Evolutionary conservation across 2,888 invertebrate species (phyloP), one percentile per base, ranked within the genome.

Genomic region (Leptopterna dolabrata): DNA sequence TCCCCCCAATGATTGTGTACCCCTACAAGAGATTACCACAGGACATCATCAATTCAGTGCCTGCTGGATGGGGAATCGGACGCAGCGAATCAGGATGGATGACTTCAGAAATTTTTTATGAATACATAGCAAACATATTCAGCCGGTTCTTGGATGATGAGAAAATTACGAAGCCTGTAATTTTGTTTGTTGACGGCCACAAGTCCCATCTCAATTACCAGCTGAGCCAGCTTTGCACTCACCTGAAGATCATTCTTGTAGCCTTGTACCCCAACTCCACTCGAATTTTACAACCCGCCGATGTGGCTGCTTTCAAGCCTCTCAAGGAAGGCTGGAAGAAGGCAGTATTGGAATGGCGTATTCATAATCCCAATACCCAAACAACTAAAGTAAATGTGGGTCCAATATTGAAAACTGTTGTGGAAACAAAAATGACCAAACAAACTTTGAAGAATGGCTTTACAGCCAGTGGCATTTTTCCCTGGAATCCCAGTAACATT

Each of bases 51-150:
- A 47, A 73, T 14, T 89, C 55, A 29, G 84, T 89, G 6, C 90
- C 90, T 43, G 3, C 19, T 88, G 90, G 89, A 13, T 92, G 92
- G 92, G 91, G 91, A 51, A 84, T 92, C 36, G 92, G 92, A 87
- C 91, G 90, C 87, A 91, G 91, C 4, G 92, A 92, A 14, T 91
- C 89, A 78, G 92, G 92, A 9, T 92, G 92, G 92, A 93, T 91
- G 92, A 92, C 91, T 13, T 89, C 90, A 0, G 91, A 91, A 89
- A 90, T 90, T 3, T 92, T 92, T 90, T 92, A 89, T 88, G 91
- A 92, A 90, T 92, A 91, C 89, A 90, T 92, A 6, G 90, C 90
- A 9, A 91, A 92, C 89, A 89, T 91, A 30, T 92, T 92, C 89
- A 87, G 91, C 88, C 91, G 91, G 47, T 92, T 91, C 91, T 87